Percentiles rank a stretch among this genome's conserved stretches.
These are phyloP conservation scores for Caenorhabditis elegans DNA, from an alignment of 1,140 invertebrate species.

Conservation along the genomic window DNA sequence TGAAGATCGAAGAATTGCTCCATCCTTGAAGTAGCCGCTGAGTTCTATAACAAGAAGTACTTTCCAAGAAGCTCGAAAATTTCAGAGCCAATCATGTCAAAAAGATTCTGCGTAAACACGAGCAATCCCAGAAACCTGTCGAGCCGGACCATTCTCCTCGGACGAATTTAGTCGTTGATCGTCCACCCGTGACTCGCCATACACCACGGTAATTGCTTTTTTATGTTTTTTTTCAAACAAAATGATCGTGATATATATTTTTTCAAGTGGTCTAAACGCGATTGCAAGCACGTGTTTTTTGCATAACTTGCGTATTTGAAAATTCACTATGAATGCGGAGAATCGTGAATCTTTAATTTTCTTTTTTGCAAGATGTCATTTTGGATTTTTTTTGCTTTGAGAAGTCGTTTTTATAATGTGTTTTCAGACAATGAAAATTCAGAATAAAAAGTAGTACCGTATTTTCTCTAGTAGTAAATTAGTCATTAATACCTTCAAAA, in stretches of 20 bases:
- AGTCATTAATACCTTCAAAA: too few species aligned
- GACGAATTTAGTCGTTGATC: background rate
- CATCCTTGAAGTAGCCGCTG: background rate
- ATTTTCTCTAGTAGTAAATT: too few species aligned
- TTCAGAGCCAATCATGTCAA: background rate
- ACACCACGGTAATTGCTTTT: constrained; percentile 27
- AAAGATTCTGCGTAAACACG: background rate
- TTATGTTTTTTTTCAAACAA: background rate
- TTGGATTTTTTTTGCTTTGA: too few species aligned
- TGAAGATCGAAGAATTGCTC: background rate
- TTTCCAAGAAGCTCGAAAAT: background rate
- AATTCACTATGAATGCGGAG: too few species aligned
- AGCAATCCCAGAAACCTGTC: background rate
- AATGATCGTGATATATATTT: background rate
- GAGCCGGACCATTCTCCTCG: background rate
- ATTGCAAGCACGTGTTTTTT: background rate
- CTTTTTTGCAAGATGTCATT: too few species aligned
- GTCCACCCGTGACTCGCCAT: constrained; percentile 8
- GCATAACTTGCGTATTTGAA: background rate
- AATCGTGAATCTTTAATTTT: too few species aligned
- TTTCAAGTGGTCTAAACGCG: background rate
- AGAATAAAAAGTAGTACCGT: too few species aligned
- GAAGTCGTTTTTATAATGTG: too few species aligned
- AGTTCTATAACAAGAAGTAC: too few species aligned
- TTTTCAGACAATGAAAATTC: too few species aligned